Percentiles rank a stretch among this genome's conserved stretches.
Evolutionary conservation across 2,113 vertebrate species (phyloP).

Genomic region (Neolamprologus sp.): DNA sequence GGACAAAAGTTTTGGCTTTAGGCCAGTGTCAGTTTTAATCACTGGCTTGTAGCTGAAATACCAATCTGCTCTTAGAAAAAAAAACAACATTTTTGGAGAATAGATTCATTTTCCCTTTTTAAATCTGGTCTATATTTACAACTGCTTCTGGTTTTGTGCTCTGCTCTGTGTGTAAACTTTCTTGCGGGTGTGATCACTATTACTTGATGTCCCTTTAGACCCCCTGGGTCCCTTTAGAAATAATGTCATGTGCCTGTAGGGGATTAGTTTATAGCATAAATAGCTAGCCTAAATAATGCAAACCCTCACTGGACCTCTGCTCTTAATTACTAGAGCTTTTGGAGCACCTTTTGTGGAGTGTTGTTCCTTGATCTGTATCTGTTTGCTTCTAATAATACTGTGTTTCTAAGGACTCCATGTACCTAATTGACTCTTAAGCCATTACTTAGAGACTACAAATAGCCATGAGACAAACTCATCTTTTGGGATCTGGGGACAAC

Average conservation of each 20-base stretch:
- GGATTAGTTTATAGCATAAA: constrained; percentile 8
- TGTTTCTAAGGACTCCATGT: constrained; percentile 25
- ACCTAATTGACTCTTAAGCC: constrained; percentile 43
- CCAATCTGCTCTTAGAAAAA: not conserved
- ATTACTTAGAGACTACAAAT: constrained; percentile 33
- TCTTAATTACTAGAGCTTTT: constrained; percentile 36
- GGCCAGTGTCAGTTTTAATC: not conserved
- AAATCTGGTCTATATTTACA: not conserved
- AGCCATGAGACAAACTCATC: constrained; percentile 20
- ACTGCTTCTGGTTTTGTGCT: not conserved
- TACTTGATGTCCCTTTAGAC: not conserved
- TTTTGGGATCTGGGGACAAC: not conserved
- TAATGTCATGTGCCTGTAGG: not conserved
- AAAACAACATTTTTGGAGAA: not conserved
- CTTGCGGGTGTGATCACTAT: not conserved
- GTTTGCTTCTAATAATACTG: constrained; percentile 59
- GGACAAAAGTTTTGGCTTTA: not conserved
- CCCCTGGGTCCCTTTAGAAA: not conserved
- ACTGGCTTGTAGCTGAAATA: not conserved
- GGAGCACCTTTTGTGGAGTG: not conserved
- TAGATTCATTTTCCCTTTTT: not conserved
- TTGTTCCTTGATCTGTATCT: constrained; percentile 31
- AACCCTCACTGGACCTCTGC: not conserved
- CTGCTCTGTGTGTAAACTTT: not conserved
- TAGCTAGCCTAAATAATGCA: constrained; percentile 13